A percentile compares a stretch with the other conserved stretches of the same genome.
Conservation (phyloP, 2,113 vertebrate species). For the Perca schrenkii region DNA sequence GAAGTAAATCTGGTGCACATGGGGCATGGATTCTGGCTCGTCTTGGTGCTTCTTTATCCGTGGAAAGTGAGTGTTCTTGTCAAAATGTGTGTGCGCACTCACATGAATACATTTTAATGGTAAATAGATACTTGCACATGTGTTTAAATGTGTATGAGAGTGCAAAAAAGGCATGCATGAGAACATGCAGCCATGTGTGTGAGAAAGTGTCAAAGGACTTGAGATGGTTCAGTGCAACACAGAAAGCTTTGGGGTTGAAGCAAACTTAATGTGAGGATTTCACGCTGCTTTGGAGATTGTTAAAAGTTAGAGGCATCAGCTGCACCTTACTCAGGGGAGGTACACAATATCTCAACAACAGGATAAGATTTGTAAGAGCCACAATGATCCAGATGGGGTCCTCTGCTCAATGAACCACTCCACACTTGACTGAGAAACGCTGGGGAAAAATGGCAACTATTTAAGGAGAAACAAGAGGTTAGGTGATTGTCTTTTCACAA, state of each 20-base stretch:
- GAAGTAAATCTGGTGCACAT: slow-evolving; percentile 48
- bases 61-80: slow-evolving; percentile 59
- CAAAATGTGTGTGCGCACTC: slow-evolving; percentile 24
- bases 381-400: slow-evolving; percentile 63
- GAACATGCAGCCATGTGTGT: slow-evolving; percentile 45
- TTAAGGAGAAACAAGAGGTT: slow-evolving; percentile 20
- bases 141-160: slow-evolving; percentile 33
- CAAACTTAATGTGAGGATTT: slow-evolving; percentile 71
- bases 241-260: slow-evolving; percentile 58
- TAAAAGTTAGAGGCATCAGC: slow-evolving; percentile 72
- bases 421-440: slow-evolving; percentile 36
- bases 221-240: slow-evolving; percentile 47
- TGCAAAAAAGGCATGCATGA: slow-evolving; percentile 39
- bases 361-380: slow-evolving; percentile 42
- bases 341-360: slow-evolving; percentile 62
- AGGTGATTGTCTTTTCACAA: slow-evolving; percentile 27
- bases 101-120: slow-evolving; percentile 39
- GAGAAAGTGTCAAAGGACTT: slow-evolving; percentile 26
- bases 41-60: slow-evolving; percentile 46
- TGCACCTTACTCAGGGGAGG: slow-evolving; percentile 60
- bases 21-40: slow-evolving; percentile 30
- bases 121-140: slow-evolving; percentile 9
- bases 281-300: slow-evolving; percentile 64
- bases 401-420: slow-evolving; percentile 46
- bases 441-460: slow-evolving; percentile 15